These are phyloP conservation scores for Trochalopteron elliotii DNA, from an alignment of 2,113 vertebrate species.

Conservation along the genomic window DNA sequence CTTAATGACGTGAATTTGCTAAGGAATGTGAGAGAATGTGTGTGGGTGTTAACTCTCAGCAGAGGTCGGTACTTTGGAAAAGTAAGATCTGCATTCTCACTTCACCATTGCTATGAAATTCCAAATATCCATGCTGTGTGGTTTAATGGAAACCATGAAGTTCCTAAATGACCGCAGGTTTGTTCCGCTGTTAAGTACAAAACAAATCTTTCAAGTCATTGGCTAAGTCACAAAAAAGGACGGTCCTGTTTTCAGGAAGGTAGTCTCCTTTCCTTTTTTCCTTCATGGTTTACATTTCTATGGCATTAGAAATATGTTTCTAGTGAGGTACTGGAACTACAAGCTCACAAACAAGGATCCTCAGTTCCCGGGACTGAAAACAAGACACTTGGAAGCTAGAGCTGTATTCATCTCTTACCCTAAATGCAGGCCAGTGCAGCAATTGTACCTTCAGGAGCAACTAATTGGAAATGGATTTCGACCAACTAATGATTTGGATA, in stretches of 20 bases:
- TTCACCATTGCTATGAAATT: constrained; percentile 51
- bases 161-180: constrained; percentile 27
- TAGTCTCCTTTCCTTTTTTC: background rate
- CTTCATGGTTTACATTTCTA: constrained; percentile 54
- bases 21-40: constrained; percentile 13
- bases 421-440: background rate
- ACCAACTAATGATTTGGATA: background rate
- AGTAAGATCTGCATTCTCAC: constrained; percentile 10
- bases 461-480: constrained; percentile 13
- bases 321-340: constrained; percentile 52
- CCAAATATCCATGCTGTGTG: background rate
- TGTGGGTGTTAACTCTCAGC: constrained; percentile 24
- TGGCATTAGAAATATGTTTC: constrained; percentile 51
- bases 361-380: constrained; percentile 49
- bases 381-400: constrained; percentile 34
- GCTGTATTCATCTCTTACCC: background rate
- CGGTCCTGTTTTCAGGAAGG: constrained; percentile 46
- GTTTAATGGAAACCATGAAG: constrained; percentile 62
- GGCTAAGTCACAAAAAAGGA: constrained; percentile 37
- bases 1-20: background rate
- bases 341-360: constrained; percentile 31
- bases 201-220: constrained; percentile 33
- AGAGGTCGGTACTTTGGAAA: background rate
- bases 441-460: background rate
- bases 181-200: constrained; percentile 37